Conservation (phyloP, 2,113 vertebrate species). For the Sphyrna mokarran region DNA sequence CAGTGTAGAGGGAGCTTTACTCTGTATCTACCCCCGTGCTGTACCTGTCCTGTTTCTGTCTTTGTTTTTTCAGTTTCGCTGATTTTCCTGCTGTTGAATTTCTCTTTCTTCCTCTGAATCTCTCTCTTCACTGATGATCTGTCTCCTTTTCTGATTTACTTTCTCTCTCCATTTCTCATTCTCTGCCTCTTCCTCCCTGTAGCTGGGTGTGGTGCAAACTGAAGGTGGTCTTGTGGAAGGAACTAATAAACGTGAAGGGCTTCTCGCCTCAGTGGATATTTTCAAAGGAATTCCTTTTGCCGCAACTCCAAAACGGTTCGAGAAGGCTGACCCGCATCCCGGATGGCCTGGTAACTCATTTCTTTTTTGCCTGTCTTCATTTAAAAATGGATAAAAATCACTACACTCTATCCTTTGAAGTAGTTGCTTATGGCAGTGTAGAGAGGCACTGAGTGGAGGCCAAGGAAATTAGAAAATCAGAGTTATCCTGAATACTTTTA, state of each 20-base stretch:
- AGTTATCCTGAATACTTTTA: background rate
- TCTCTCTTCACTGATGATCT: too few relatives aligned
- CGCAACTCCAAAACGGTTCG: slow-evolving; percentile 62
- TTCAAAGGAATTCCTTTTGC: slow-evolving; percentile 89
- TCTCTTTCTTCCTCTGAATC: too few relatives aligned
- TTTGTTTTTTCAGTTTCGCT: too few relatives aligned
- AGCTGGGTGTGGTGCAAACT: slow-evolving; percentile 78
- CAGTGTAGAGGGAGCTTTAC: too few relatives aligned
- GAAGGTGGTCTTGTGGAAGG: slow-evolving; percentile 86
- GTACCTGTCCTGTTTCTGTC: too few relatives aligned
- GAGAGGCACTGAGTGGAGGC: background rate
- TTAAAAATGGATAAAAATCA: background rate
- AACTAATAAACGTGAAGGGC: slow-evolving; percentile 55
- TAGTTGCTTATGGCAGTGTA: background rate
- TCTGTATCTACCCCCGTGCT: too few relatives aligned
- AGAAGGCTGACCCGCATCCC: slow-evolving; percentile 73
- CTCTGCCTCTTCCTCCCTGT: background rate
- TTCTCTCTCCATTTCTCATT: background rate
- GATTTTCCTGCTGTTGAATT: too few relatives aligned
- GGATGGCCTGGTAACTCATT: slow-evolving; percentile 77
- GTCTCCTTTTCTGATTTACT: background rate
- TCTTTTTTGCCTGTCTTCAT: background rate
- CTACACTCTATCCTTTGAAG: background rate
- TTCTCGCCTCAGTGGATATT: slow-evolving; percentile 62
- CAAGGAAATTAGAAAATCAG: background rate